A percentile compares a stretch with the other conserved stretches of the same genome.
These are phyloP conservation scores for Champsocephalus esox DNA, from an alignment of 2,797 vertebrate species.

Conservation along the genomic window DNA sequence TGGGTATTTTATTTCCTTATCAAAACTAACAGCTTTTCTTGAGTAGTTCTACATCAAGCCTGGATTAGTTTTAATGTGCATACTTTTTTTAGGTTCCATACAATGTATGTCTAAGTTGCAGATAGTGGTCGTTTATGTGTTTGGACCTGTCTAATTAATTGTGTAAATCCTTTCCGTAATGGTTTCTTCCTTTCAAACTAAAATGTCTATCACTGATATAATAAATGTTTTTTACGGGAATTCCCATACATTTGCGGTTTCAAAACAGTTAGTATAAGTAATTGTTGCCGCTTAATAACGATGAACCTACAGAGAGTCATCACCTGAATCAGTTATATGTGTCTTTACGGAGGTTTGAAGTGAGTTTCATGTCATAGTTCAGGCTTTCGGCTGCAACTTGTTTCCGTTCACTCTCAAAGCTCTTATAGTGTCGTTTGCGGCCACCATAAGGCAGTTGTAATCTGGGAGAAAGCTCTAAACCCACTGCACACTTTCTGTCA, in stretches of 20 bases:
- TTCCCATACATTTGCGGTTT: too few relatives aligned
- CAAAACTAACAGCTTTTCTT: conserved; percentile 23
- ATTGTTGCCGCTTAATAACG: too few relatives aligned
- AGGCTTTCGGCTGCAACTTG: too few relatives aligned
- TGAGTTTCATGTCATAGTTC: too few relatives aligned
- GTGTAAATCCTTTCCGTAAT: background rate
- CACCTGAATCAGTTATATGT: too few relatives aligned
- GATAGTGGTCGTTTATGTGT: conserved; percentile 2
- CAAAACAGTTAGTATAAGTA: too few relatives aligned
- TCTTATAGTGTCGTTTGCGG: too few relatives aligned
- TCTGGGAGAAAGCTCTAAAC: background rate
- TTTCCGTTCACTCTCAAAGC: too few relatives aligned
- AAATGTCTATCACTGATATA: background rate
- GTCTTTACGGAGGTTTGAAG: too few relatives aligned
- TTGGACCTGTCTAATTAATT: background rate
- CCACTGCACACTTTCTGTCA: background rate
- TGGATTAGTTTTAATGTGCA: conserved; percentile 3
- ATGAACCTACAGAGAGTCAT: too few relatives aligned
- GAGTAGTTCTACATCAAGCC: conserved; percentile 16
- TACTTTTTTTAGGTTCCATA: background rate
- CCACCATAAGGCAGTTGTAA: background rate
- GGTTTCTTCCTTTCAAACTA: background rate
- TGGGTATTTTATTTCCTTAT: conserved; percentile 28
- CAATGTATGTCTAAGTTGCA: conserved; percentile 13
- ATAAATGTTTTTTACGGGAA: too few relatives aligned